Conservation (phyloP, 2,888 invertebrate species). For the Leistus spinibarbis region DNA sequence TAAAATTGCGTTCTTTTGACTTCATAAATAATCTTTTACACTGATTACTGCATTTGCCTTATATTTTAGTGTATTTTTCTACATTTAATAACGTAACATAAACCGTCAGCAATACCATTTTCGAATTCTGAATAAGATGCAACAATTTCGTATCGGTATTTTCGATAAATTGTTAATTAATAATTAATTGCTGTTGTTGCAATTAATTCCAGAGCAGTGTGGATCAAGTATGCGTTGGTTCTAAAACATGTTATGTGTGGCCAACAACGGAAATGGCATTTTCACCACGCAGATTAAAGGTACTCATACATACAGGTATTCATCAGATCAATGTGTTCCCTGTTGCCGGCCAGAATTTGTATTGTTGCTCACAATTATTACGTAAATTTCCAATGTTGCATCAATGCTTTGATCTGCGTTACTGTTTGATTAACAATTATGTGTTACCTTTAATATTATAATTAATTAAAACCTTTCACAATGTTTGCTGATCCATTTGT, state of each 20-base stretch:
- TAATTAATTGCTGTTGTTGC: too few relatives aligned
- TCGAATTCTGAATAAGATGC: background rate
- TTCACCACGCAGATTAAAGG: background rate
- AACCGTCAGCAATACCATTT: too few relatives aligned
- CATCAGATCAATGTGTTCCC: background rate
- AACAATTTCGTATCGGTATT: too few relatives aligned
- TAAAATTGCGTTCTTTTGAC: background rate
- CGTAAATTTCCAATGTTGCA: background rate
- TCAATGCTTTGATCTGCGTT: background rate
- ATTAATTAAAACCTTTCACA: background rate
- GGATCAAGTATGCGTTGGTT: too few relatives aligned
- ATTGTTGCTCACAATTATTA: background rate
- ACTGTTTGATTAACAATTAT: background rate
- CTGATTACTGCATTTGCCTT: background rate
- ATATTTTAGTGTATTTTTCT: background rate
- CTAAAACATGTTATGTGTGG: too few relatives aligned
- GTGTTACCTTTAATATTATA: background rate
- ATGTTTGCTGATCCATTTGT: background rate
- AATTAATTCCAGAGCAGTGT: too few relatives aligned
- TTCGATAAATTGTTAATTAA: too few relatives aligned
- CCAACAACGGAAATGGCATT: too few relatives aligned
- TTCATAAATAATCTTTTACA: background rate
- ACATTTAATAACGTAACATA: too few relatives aligned
- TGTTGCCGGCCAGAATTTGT: background rate
- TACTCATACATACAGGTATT: background rate